Evolutionary conservation across 2,888 invertebrate species (phyloP).

Genomic region (Pandemis heparana): DNA sequence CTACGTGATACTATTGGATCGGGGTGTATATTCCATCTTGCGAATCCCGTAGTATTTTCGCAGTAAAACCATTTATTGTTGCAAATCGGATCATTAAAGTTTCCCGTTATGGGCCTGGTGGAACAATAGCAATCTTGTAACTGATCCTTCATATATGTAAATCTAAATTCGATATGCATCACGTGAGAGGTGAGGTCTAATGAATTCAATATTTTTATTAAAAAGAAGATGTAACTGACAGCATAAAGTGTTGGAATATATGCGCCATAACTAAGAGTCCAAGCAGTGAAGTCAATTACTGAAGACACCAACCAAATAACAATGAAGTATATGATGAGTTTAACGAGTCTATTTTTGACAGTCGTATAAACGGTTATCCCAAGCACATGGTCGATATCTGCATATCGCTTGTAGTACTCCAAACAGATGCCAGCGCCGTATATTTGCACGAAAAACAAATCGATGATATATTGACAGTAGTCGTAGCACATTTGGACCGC

Average conservation of each 20-base stretch:
- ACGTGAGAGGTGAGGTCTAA: constrained; percentile 68
- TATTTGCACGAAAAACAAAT: constrained; percentile 65
- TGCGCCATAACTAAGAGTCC: constrained; percentile 60
- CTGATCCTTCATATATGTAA: constrained; percentile 61
- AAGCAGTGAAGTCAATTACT: constrained; percentile 60
- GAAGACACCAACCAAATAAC: constrained; percentile 59
- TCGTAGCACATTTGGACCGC: constrained; percentile 64
- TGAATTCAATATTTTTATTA: constrained; percentile 70
- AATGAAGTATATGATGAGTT: constrained; percentile 53
- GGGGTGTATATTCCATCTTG: constrained; percentile 29
- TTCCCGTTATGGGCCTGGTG: constrained; percentile 26
- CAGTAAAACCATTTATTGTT: constrained; percentile 61
- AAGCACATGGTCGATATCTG: constrained; percentile 63
- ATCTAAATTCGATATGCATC: constrained; percentile 62
- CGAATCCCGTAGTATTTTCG: constrained; percentile 28
- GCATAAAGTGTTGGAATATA: constrained; percentile 55
- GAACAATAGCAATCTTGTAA: constrained; percentile 54
- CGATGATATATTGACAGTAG: constrained; percentile 64
- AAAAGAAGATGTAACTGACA: constrained; percentile 61
- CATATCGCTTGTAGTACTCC: constrained; percentile 67
- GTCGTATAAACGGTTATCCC: constrained; percentile 51
- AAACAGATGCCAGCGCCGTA: constrained; percentile 61
- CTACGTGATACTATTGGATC: constrained; percentile 33
- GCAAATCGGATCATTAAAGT: constrained; percentile 50
- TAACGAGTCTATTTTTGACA: constrained; percentile 56